A percentile compares a stretch with the other conserved stretches of the same genome.
Evolutionary conservation across 1,140 invertebrate species (phyloP).

Genomic region (Danaus melanippus): DNA sequence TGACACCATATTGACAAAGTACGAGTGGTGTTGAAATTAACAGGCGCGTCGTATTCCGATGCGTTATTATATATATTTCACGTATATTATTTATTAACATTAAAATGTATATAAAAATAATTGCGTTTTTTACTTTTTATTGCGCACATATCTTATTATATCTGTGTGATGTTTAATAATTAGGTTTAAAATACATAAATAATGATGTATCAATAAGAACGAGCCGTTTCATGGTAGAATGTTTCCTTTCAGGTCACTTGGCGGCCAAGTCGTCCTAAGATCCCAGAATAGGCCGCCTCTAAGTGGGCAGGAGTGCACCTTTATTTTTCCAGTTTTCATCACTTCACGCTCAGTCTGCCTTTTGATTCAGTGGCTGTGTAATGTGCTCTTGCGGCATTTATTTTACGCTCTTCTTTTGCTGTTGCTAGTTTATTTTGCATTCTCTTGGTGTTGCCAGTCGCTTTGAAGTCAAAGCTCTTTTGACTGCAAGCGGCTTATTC

Average conservation of each 20-base stretch:
- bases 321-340: slow-evolving; percentile 66
- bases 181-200: no score
- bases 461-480: slow-evolving; percentile 69
- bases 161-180: no score
- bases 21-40: slow-evolving; percentile 29
- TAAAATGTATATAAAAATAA: no score
- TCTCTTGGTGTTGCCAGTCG: slow-evolving; percentile 57
- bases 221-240: no score
- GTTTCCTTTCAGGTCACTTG: slow-evolving; percentile 5
- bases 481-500: slow-evolving; percentile 46
- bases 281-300: slow-evolving; percentile 58
- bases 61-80: background rate
- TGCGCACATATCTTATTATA: no score
- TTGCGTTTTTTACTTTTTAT: no score
- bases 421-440: slow-evolving; percentile 63
- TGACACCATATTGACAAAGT: slow-evolving; percentile 49
- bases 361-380: slow-evolving; percentile 68
- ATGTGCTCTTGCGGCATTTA: slow-evolving; percentile 65
- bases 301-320: slow-evolving; percentile 35
- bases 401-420: slow-evolving; percentile 61
- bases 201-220: no score
- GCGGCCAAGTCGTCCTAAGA: slow-evolving; percentile 22
- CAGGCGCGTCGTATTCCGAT: slow-evolving; percentile 21
- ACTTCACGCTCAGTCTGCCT: slow-evolving; percentile 64
- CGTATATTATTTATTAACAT: no score